Conservation (phyloP, 2,797 vertebrate species). For the Urophycis tenuis region DNA sequence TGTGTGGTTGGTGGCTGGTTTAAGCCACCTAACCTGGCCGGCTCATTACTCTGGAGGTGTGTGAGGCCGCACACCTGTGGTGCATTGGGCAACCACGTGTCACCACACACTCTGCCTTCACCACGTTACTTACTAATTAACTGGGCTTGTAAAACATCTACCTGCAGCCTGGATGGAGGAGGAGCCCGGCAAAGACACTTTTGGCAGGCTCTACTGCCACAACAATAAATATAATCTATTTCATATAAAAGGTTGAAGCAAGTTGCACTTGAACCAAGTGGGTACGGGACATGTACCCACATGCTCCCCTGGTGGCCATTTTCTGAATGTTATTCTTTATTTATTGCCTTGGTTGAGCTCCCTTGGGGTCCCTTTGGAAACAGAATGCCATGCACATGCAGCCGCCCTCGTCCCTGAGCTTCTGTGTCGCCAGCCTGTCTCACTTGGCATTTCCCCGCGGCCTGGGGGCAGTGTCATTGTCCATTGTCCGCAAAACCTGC, state of each 20-base stretch:
- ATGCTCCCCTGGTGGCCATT: background rate
- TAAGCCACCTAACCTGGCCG: too few relatives aligned
- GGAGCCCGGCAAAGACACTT: too few relatives aligned
- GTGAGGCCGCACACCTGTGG: too few relatives aligned
- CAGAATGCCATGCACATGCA: background rate
- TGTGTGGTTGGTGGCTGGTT: too few relatives aligned
- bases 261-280: background rate
- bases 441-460: conserved; percentile 25
- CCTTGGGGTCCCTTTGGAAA: background rate
- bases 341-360: background rate
- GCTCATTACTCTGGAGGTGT: too few relatives aligned
- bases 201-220: too few relatives aligned
- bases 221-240: background rate
- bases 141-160: too few relatives aligned
- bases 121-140: too few relatives aligned
- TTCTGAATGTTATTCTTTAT: background rate
- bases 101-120: too few relatives aligned
- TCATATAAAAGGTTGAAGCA: background rate
- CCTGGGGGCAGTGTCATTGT: conserved; percentile 52
- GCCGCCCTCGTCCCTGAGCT: background rate
- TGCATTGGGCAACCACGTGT: too few relatives aligned
- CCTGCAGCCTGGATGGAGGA: too few relatives aligned
- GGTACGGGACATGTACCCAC: background rate
- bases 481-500: conserved; percentile 71
- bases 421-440: background rate